Conservation (phyloP, 2,113 vertebrate genomes). For the Clupea harengus region DNA sequence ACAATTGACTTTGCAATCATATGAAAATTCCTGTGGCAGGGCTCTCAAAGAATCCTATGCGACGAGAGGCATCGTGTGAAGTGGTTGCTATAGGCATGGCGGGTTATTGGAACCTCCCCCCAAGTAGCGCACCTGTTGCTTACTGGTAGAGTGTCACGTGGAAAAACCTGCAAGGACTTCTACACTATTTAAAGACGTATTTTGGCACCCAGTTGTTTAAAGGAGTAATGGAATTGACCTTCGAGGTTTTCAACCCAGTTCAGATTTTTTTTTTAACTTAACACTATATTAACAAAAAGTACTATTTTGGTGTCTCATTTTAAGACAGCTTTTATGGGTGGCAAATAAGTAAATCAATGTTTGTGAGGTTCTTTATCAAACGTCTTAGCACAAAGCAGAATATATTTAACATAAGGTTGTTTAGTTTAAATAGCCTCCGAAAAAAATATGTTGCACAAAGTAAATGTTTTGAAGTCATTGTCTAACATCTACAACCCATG, state of each 20-base stretch:
- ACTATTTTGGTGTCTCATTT: neutral
- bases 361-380: neutral
- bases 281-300: too few relatives aligned
- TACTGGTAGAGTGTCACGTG: slow-evolving; percentile 33
- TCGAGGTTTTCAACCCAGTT: neutral
- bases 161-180: neutral
- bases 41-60: neutral
- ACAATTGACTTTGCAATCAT: neutral
- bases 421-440: neutral
- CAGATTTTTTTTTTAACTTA: too few relatives aligned
- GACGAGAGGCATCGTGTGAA: neutral
- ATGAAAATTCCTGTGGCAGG: neutral
- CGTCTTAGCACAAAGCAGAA: neutral
- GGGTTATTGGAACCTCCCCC: neutral
- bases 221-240: neutral
- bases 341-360: neutral
- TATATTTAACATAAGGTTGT: neutral
- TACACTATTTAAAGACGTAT: neutral
- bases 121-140: slow-evolving; percentile 47
- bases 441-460: neutral
- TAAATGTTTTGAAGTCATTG: slow-evolving; percentile 4
- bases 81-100: neutral
- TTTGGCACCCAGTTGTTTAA: neutral
- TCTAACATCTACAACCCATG: neutral
- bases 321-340: neutral